Base-by-base conservation (phyloP, 2,888 invertebrate genomes). In the Drosophila ezoana region DNA sequence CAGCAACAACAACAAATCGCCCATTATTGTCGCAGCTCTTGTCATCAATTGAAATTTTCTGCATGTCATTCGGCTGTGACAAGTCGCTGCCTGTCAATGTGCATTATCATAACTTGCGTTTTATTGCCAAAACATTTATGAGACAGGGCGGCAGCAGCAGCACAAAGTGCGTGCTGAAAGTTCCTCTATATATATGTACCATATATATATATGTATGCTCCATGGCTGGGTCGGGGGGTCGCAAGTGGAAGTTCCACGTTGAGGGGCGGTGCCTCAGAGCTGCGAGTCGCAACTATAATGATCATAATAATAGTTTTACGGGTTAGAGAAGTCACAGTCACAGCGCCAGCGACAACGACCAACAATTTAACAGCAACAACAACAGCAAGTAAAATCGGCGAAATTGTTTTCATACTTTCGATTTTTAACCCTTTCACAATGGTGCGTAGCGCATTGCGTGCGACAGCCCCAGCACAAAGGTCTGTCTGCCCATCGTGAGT, bases 121-220 rank as follows among this genome's bases (percentile, higher is more conserved):
- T 83, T 83, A 86, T 81, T 86, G 83, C 81, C 81, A 83, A 86
- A 86, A 83, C 86, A 86, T 83, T 86, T 83, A 83, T 85, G 78
- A 82, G 83, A 70, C 61, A 62, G 53, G 52, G 47, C 51, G 57
- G 62, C 56, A 74, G 65, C 44, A 62, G 57, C 44, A 62, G 57
- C 54, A 60, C 70, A 73, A 85, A 83, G 83, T 86, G 83, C 86
- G 83, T 83, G 83, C 64, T 62, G 65, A 80, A 82, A 75, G 82
- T 70, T 71, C 28, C 28, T 8, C 28, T 28, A 28, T 28, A 8
- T 28, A 28, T 28, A 28, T 28, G 18, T 18, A 1, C n/a, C n/a
- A 20, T 23, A 6, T 5, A 28, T 8, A 28, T 28, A 28, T 28
- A 28, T 28, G 6, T 8, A 28, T 8, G 8, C 28, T 28, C 59